Evolutionary conservation across 2,113 vertebrate genomes (phyloP).

Genomic region (Furnarius figulus): DNA sequence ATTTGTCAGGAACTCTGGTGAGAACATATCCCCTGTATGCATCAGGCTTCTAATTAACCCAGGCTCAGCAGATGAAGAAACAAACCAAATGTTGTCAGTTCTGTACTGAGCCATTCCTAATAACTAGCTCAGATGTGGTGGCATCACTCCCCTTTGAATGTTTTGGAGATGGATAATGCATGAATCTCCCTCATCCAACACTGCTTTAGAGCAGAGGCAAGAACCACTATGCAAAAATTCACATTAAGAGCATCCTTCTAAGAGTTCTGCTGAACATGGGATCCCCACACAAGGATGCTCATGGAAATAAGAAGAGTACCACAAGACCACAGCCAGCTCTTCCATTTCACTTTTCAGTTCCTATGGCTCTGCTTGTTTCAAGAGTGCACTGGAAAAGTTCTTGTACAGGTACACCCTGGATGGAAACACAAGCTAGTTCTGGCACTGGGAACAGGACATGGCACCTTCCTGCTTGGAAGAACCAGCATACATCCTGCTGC

Average conservation of each 20-base stretch:
- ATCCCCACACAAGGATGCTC: neutral
- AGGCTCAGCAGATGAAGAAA: constrained; percentile 9
- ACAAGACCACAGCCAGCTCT: neutral
- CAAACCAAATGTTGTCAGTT: neutral
- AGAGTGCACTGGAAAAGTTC: neutral
- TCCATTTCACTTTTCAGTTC: neutral
- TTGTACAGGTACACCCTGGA: neutral
- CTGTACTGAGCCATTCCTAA: neutral
- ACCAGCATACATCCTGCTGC: neutral
- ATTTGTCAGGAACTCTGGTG: neutral
- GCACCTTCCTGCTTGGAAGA: neutral
- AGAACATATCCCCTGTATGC: neutral
- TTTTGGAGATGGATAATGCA: neutral
- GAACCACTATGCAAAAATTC: neutral
- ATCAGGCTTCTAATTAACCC: constrained; percentile 7
- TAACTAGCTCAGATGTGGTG: neutral
- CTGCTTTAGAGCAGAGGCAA: neutral
- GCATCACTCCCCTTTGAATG: neutral
- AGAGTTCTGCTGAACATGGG: neutral
- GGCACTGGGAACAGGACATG: neutral
- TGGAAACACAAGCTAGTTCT: neutral
- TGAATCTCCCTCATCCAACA: neutral
- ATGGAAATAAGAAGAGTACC: neutral
- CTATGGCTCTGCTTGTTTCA: neutral
- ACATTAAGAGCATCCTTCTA: neutral